These are phyloP conservation scores for Melanostoma mellinum DNA, from an alignment of 2,888 invertebrate genomes.

Conservation along the genomic window DNA sequence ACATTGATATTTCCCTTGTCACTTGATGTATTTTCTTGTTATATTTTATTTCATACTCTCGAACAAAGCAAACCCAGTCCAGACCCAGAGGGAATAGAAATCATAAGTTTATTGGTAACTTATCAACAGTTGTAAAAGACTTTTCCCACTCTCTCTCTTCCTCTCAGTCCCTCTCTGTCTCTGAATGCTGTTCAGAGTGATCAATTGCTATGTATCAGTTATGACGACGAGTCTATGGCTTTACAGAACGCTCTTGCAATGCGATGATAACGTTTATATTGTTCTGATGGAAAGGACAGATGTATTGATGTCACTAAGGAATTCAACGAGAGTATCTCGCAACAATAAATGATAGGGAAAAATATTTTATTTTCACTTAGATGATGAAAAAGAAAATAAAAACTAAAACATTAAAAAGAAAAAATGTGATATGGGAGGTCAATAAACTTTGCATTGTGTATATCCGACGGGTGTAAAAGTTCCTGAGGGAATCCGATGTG, in stretches of 20 bases:
- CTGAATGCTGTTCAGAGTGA: constrained; percentile 43
- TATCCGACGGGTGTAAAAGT: not conserved
- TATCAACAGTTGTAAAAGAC: constrained; percentile 59
- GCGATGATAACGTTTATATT: constrained; percentile 38
- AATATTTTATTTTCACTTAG: constrained; percentile 41
- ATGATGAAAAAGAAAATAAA: not conserved
- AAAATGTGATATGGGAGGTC: constrained; percentile 21
- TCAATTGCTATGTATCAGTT: constrained; percentile 57
- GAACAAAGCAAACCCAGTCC: not conserved
- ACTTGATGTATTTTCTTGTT: not conserved
- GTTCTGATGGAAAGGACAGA: constrained; percentile 13
- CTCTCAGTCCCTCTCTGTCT: not conserved
- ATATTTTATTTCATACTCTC: constrained; percentile 8
- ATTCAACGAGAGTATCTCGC: constrained; percentile 15
- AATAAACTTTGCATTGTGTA: constrained; percentile 48
- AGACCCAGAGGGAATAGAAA: constrained; percentile 15
- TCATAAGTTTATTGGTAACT: constrained; percentile 51
- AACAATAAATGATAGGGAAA: constrained; percentile 44
- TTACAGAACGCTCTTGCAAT: constrained; percentile 10
- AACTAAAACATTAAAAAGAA: not conserved
- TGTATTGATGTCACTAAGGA: constrained; percentile 56
- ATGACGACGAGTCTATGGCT: constrained; percentile 33
- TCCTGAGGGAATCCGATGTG: too few species aligned
- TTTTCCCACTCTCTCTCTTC: constrained; percentile 22
- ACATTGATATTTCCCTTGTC: constrained; percentile 16